Percentiles rank a stretch among this genome's conserved stretches.
These are phyloP conservation scores for Smithornis capensis DNA, from an alignment of 2,113 vertebrate species.

Conservation along the genomic window DNA sequence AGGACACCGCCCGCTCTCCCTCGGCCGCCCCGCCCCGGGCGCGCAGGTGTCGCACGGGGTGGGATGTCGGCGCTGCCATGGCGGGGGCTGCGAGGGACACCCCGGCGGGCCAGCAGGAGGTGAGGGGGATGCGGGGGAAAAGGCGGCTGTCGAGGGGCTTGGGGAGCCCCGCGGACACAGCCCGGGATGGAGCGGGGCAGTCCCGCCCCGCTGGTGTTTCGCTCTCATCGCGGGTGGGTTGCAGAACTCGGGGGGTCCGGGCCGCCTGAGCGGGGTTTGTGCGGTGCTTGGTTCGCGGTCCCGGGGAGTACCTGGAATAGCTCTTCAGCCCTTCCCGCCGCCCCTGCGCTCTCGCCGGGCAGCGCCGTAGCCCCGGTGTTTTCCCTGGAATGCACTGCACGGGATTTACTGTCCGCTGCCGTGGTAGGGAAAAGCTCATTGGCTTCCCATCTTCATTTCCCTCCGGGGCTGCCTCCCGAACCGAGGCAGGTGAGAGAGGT, in stretches of 20 bases:
- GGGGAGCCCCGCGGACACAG: neutral
- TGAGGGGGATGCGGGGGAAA: neutral
- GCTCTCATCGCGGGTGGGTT: neutral
- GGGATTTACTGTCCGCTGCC: accelerated
- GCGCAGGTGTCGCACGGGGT: neutral
- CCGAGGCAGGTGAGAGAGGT: neutral
- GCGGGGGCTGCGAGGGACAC: neutral
- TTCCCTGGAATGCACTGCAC: accelerated
- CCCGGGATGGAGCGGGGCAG: neutral
- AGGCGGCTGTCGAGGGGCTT: neutral
- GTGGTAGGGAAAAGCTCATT: neutral
- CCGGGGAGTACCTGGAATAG: neutral
- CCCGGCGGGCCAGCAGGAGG: neutral
- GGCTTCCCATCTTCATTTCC: neutral
- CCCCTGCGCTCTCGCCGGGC: neutral
- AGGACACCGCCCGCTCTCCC: neutral
- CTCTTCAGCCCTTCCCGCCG: accelerated
- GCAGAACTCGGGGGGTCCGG: neutral
- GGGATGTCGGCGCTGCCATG: neutral
- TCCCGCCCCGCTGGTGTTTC: neutral
- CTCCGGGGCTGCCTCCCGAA: neutral
- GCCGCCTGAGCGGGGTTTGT: neutral
- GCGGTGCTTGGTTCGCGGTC: neutral
- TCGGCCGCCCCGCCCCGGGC: neutral
- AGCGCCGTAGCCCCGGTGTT: accelerated